phyloP scores from a whole-genome alignment of 2,888 invertebrate genomes.

The Drosophila stalkeri region DNA sequence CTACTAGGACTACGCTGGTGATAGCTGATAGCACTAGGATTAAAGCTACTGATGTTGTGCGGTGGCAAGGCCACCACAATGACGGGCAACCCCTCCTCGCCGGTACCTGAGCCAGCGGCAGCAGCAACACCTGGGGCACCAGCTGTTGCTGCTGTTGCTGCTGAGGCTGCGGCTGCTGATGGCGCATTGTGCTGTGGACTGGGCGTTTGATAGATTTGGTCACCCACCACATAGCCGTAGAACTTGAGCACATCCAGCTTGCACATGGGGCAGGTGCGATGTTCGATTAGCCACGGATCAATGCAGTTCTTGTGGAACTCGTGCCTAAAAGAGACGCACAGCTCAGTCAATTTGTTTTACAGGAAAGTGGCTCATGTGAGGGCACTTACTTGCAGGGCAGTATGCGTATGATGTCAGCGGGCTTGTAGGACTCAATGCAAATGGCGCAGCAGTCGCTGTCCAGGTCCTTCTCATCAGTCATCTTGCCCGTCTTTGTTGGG shows the following conservation, averaged over 20 bases:
- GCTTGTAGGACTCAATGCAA: slow-evolving; percentile 96
- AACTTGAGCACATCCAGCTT: slow-evolving; percentile 97
- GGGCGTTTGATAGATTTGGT: slow-evolving; percentile 83
- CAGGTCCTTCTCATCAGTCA: slow-evolving; percentile 94
- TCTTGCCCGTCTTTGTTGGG: slow-evolving; percentile 94
- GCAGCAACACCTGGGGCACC: slow-evolving; percentile 29
- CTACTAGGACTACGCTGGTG: slow-evolving; percentile 69
- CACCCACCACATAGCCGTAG: slow-evolving; percentile 94
- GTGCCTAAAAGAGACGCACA: slow-evolving; percentile 88
- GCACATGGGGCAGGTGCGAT: slow-evolving; percentile 98
- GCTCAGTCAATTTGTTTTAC: background rate
- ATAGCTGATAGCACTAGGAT: slow-evolving; percentile 68
- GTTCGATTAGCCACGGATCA: slow-evolving; percentile 97
- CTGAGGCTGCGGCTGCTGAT: slow-evolving; percentile 24
- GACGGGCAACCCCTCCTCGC: slow-evolving; percentile 78
- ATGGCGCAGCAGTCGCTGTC: slow-evolving; percentile 97
- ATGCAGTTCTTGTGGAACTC: slow-evolving; percentile 98
- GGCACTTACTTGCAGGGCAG: slow-evolving; percentile 94
- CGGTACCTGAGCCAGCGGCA: slow-evolving; percentile 27
- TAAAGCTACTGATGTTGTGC: slow-evolving; percentile 69
- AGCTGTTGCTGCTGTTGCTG: slow-evolving; percentile 7
- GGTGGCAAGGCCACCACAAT: slow-evolving; percentile 75
- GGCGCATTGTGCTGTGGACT: slow-evolving; percentile 77
- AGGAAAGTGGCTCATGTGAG: too few species aligned
- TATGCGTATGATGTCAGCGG: slow-evolving; percentile 93